A percentile compares a stretch with the other conserved stretches of the same genome.
phyloP scores from a whole-genome alignment of 1,140 invertebrate genomes.

The Formica selysi region DNA sequence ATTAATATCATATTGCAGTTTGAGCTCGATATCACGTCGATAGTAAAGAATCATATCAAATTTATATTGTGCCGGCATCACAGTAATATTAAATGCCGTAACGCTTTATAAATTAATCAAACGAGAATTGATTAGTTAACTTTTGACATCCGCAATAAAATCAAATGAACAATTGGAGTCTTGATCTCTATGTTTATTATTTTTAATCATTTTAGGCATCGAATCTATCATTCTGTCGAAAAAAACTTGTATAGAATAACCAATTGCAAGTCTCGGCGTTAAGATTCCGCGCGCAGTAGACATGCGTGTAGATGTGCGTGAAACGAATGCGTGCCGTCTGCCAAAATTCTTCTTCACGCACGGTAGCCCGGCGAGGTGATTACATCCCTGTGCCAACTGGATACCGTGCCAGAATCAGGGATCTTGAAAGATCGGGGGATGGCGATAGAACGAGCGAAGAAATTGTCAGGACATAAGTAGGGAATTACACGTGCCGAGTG shows the following conservation, averaged over 20 bases:
- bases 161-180: not conserved
- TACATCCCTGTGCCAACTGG: constrained; percentile 80
- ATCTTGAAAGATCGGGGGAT: constrained; percentile 1
- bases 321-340: constrained; percentile 74
- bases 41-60: constrained; percentile 7
- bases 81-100: not conserved
- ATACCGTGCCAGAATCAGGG: constrained; percentile 78
- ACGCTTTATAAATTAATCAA: not conserved
- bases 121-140: not conserved
- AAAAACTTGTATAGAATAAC: not conserved
- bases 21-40: not conserved
- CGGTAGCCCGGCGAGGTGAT: constrained; percentile 80
- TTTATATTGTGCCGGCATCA: not conserved
- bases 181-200: not conserved
- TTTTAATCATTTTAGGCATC: not conserved
- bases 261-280: constrained; percentile 20
- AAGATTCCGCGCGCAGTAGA: not conserved
- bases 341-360: constrained; percentile 82
- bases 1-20: not conserved
- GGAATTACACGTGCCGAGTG: constrained; percentile 73
- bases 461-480: constrained; percentile 73
- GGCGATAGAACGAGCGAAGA: constrained; percentile 54
- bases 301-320: constrained; percentile 64
- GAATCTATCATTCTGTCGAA: not conserved
- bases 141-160: not conserved